Base-by-base conservation (phyloP, 2,888 invertebrate species). In the Poecilobothrus nobilitatus region DNA sequence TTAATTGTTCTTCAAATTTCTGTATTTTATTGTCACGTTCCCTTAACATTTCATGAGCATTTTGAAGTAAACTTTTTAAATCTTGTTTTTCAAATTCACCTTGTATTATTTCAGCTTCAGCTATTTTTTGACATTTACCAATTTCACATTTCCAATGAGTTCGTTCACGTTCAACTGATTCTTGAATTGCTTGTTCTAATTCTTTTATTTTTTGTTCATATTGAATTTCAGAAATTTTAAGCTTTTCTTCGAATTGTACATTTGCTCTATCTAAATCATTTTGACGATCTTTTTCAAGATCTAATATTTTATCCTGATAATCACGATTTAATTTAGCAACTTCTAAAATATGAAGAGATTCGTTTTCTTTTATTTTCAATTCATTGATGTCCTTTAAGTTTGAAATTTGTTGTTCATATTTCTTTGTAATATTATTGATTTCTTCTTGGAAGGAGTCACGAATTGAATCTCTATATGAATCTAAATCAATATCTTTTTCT, bases 61-160 rank as follows among this genome's bases (percentile, higher is more conserved):
- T 80, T 74, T 81, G 80, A 22, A 82, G 76, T 68, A 81, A 71
- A 7, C 77, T 76, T 78, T 82, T 79, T 0, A 84, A 77, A 69
- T 81, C 79, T 72, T 84, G 84, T 70, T 84, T 85, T 74, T 85
- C 85, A 33, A 84, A 71, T 74, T 86, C 85, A 71, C 83, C 81
- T 72, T 85, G 82, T 65, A 84, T 84, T 8, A 85, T 80, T 72
- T 81, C 84, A 68, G 84, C 84, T 75, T 85, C 85, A 68, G 84
- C 84, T 72, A 85, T 82, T 69, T 83, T 83, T 75, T 85, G 84
- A 41, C 84, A 84, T 74, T 85, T 85, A 72, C 84, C 84, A 69
- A 85, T 76, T 74, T 85, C 85, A 2, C 77, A 79, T 12, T 83
- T 80, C 74, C 83, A 81, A 72, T 84, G 80, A 67, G 76, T 75